Percentiles rank a stretch among this genome's conserved stretches.
These are phyloP conservation scores for Teleogryllus occipitalis DNA, from an alignment of 1,140 invertebrate genomes.

Conservation along the genomic window DNA sequence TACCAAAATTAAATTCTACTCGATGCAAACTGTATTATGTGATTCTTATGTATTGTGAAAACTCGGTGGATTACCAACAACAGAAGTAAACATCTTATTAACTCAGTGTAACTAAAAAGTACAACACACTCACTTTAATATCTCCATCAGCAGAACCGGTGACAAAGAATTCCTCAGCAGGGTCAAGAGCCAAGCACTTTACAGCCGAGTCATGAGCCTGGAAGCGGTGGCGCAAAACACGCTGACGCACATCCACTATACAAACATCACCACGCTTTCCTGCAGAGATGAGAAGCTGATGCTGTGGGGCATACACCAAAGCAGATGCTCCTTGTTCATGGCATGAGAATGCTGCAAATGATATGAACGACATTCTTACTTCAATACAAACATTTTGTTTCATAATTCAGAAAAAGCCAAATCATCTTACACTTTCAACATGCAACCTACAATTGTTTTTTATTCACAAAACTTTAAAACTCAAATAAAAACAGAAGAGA, in stretches of 20 bases:
- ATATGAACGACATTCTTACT: too few relatives aligned
- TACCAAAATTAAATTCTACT: too few relatives aligned
- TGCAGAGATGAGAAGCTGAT: slow-evolving; percentile 85
- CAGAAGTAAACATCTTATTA: too few relatives aligned
- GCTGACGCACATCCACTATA: slow-evolving; percentile 87
- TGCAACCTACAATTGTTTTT: too few relatives aligned
- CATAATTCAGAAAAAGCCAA: too few relatives aligned
- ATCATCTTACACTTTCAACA: too few relatives aligned
- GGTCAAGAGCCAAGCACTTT: slow-evolving; percentile 90
- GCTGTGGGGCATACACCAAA: slow-evolving; percentile 83
- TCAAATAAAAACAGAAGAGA: too few relatives aligned
- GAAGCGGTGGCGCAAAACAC: slow-evolving; percentile 79
- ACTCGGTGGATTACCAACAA: too few relatives aligned
- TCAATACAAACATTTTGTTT: too few relatives aligned
- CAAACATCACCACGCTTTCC: slow-evolving; percentile 94
- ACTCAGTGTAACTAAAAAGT: background rate
- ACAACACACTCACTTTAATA: slow-evolving; percentile 69
- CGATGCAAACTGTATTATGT: too few relatives aligned
- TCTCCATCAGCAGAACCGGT: slow-evolving; percentile 98
- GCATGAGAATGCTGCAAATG: slow-evolving; percentile 1
- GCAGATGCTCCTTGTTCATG: slow-evolving; percentile 50
- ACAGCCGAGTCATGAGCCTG: slow-evolving; percentile 87
- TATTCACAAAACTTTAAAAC: too few relatives aligned
- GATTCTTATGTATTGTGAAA: too few relatives aligned
- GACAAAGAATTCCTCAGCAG: slow-evolving; percentile 91